Conservation (phyloP, 2,888 invertebrate genomes). For the Oxyscelio sp. region DNA sequence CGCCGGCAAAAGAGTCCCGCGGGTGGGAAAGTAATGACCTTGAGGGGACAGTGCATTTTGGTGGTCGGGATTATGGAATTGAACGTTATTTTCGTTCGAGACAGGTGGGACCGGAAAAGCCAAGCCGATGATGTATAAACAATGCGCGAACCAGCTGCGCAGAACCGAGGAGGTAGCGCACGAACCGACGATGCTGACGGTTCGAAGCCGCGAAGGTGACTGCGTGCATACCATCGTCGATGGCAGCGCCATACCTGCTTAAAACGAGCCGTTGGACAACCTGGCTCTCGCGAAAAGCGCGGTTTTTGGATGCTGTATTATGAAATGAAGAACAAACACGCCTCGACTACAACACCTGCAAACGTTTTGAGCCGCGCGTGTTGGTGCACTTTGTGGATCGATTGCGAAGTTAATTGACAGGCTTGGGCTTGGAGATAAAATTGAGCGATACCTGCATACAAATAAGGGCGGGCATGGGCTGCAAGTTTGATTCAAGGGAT, state of each 20-base stretch:
- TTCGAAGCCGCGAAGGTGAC: conserved; percentile 83
- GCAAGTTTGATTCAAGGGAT: no score
- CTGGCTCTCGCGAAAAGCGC: conserved; percentile 65
- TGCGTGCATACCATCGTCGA: conserved; percentile 82
- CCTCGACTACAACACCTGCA: conserved; percentile 35
- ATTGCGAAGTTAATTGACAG: neutral
- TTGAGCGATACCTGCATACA: neutral
- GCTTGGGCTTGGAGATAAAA: neutral
- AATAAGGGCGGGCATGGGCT: no score
- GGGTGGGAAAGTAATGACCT: neutral
- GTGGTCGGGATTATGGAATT: neutral
- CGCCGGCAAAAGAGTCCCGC: neutral
- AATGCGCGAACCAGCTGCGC: conserved; percentile 71
- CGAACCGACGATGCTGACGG: conserved; percentile 73
- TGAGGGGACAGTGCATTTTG: neutral
- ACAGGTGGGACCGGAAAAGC: conserved; percentile 43
- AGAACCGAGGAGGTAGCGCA: conserved; percentile 22
- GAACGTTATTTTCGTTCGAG: neutral
- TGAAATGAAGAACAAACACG: conserved; percentile 14
- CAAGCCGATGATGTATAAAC: conserved; percentile 63
- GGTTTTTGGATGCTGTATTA: conserved; percentile 57
- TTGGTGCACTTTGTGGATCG: neutral
- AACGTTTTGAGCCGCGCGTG: neutral
- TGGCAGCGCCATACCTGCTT: conserved; percentile 81
- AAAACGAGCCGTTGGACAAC: conserved; percentile 59